phyloP scores from a whole-genome alignment of 2,113 vertebrate genomes.

The Symphodus melops region DNA sequence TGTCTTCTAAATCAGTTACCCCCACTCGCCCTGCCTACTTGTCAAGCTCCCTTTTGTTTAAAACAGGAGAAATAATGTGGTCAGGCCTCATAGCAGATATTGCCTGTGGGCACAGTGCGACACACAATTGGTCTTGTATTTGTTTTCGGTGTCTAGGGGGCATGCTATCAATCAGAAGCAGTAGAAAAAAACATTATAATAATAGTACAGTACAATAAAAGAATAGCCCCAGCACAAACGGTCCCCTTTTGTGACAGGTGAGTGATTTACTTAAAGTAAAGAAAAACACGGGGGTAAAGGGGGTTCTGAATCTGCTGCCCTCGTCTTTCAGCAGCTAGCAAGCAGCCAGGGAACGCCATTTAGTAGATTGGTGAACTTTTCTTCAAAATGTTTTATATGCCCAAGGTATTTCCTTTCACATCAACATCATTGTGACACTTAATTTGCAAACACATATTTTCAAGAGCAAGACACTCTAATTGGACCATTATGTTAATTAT shows the following conservation, averaged over 20 bases:
- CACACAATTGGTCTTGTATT: slow-evolving; percentile 67
- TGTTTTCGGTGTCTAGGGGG: slow-evolving; percentile 71
- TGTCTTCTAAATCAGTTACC: slow-evolving; percentile 28
- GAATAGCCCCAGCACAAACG: slow-evolving; percentile 51
- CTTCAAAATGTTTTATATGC: not conserved
- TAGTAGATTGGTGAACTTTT: not conserved
- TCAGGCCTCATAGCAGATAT: slow-evolving; percentile 59
- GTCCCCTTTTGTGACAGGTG: slow-evolving; percentile 57
- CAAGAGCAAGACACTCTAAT: not conserved
- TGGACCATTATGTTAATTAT: not conserved
- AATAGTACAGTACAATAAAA: slow-evolving; percentile 25
- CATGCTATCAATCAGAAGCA: slow-evolving; percentile 73
- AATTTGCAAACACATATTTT: not conserved
- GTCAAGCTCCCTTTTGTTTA: slow-evolving; percentile 66
- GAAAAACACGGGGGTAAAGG: slow-evolving; percentile 24
- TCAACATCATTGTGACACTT: not conserved
- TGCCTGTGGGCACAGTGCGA: slow-evolving; percentile 50
- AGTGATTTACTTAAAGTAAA: slow-evolving; percentile 40
- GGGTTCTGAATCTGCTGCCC: slow-evolving; percentile 13
- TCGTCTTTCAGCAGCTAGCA: slow-evolving; percentile 11
- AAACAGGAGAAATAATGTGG: slow-evolving; percentile 59
- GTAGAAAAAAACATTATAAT: slow-evolving; percentile 53
- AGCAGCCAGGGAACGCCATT: not conserved
- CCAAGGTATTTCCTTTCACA: not conserved
- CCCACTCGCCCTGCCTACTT: slow-evolving; percentile 13